Conservation (phyloP, 2,113 vertebrate genomes). For the Anseranas semipalmata region DNA sequence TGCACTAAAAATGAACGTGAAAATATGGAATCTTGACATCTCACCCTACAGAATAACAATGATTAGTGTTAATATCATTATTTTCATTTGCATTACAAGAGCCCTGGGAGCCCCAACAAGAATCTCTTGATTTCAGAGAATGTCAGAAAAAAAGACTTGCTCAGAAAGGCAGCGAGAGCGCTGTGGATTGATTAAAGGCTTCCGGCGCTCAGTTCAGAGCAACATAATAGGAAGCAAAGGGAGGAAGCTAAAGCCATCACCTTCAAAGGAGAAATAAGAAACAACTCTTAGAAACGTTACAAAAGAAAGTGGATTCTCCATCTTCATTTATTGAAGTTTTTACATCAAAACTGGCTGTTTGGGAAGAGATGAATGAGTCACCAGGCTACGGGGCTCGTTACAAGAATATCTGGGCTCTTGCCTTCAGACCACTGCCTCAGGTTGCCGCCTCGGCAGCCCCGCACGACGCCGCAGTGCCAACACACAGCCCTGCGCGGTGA, state of each 20-base stretch:
- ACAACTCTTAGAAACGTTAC: neutral
- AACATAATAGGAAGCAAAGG: neutral
- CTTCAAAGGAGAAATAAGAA: constrained; percentile 45
- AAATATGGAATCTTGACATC: neutral
- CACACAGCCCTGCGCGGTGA: neutral
- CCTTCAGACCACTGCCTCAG: rapidly evolving
- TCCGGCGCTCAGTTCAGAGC: neutral
- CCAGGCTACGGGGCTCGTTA: neutral
- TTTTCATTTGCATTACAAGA: neutral
- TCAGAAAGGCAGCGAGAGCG: neutral
- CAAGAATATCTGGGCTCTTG: neutral
- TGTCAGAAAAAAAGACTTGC: neutral
- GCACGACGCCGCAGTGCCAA: neutral
- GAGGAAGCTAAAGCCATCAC: neutral
- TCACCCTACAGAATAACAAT: neutral
- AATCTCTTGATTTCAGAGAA: neutral
- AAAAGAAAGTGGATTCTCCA: neutral
- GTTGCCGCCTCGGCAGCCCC: neutral
- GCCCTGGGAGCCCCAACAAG: neutral
- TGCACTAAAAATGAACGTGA: neutral
- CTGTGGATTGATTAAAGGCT: neutral
- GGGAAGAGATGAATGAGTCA: neutral
- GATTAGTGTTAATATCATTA: neutral
- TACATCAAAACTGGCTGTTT: constrained; percentile 26
- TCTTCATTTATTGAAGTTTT: constrained; percentile 20